Conservation (phyloP, 2,113 vertebrate species). For the Myotis lucifugus region DNA sequence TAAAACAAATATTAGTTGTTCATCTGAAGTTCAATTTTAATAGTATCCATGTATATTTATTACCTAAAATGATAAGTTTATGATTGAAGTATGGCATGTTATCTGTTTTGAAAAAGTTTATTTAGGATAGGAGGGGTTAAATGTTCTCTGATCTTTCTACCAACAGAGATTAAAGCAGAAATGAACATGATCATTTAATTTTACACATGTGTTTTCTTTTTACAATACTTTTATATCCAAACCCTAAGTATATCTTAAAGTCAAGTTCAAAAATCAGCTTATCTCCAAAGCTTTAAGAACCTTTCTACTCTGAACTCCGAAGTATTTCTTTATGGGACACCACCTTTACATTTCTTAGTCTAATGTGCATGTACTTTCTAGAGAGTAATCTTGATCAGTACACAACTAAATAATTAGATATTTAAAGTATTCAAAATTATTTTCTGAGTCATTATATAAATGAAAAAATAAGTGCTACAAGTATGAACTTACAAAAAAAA, state of each 20-base stretch:
- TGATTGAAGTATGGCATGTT: too few species aligned
- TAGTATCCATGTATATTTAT: background rate
- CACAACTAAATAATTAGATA: background rate
- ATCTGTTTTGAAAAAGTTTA: background rate
- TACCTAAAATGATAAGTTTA: background rate
- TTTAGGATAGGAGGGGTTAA: background rate
- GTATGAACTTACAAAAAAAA: background rate
- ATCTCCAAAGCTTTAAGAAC: background rate
- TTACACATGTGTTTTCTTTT: background rate
- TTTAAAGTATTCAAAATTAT: conserved; percentile 38
- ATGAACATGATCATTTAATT: background rate
- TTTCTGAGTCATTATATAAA: background rate
- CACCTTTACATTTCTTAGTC: background rate
- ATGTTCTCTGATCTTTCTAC: background rate
- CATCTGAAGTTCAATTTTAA: background rate
- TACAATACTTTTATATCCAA: background rate
- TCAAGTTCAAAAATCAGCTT: conserved; percentile 18
- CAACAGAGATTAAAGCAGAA: background rate
- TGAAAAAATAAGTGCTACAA: background rate
- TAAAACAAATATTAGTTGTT: background rate
- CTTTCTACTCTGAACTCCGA: background rate
- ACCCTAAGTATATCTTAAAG: background rate
- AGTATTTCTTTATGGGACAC: background rate
- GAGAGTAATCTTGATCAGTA: background rate
- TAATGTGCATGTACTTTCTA: background rate